Evolutionary conservation across 2,797 vertebrate species (phyloP).

Genomic region (Lagorchestes hirsutus): DNA sequence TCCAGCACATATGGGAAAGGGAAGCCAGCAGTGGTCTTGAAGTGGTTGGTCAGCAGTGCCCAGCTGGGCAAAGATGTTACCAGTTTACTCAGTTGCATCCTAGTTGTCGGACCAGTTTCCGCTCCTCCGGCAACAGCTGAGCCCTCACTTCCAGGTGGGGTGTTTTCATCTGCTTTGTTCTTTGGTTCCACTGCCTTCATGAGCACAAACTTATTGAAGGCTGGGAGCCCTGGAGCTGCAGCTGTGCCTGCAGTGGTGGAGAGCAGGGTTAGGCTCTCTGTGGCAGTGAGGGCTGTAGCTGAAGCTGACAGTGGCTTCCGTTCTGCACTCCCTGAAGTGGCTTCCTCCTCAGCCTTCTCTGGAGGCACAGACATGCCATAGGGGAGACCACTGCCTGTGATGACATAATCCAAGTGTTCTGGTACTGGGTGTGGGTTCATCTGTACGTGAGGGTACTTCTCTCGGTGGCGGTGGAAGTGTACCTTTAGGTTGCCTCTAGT

Average conservation of each 20-base stretch:
- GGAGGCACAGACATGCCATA: constrained; percentile 86
- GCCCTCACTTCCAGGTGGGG: constrained; percentile 82
- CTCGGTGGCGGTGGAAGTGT: constrained; percentile 93
- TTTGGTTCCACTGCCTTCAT: constrained; percentile 85
- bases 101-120: constrained; percentile 70
- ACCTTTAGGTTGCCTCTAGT: constrained; percentile 95
- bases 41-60: constrained; percentile 85
- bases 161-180: constrained; percentile 86
- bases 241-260: constrained; percentile 74
- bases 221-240: constrained; percentile 75
- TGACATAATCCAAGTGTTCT: constrained; percentile 89
- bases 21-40: constrained; percentile 81
- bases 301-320: constrained; percentile 83
- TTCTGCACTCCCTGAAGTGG: constrained; percentile 65
- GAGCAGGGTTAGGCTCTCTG: constrained; percentile 82
- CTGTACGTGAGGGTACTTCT: constrained; percentile 94
- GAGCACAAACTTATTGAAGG: constrained; percentile 84
- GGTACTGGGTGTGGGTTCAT: constrained; percentile 93
- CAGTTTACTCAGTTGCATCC: constrained; percentile 84
- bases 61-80: constrained; percentile 84
- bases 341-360: constrained; percentile 81
- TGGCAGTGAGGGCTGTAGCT: constrained; percentile 79
- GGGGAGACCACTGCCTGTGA: constrained; percentile 83
- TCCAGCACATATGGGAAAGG: constrained; percentile 85
- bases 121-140: constrained; percentile 68